Conservation (phyloP, 2,888 invertebrate genomes). For the Melikaiella ostensackeni region DNA sequence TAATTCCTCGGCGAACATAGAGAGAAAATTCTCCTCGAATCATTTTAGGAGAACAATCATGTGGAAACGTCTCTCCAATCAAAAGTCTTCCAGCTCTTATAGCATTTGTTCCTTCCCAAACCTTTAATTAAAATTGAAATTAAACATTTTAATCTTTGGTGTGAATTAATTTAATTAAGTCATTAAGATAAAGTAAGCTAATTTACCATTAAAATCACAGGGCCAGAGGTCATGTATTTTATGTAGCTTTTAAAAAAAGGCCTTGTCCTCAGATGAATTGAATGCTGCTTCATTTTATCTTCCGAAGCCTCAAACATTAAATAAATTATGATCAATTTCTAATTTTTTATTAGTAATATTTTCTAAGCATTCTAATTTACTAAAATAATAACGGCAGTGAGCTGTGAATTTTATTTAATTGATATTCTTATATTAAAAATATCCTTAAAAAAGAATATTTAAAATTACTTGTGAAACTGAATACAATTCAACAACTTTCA, state of each 20-base stretch:
- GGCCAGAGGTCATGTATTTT: constrained; percentile 24
- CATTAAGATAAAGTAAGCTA: background rate
- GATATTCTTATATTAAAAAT: no score
- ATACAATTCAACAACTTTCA: no score
- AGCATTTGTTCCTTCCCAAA: constrained; percentile 17
- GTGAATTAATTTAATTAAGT: background rate
- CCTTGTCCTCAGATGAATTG: background rate
- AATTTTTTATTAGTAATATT: background rate
- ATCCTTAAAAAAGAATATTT: no score
- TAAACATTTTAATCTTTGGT: background rate
- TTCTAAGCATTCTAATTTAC: background rate
- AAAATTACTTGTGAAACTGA: no score
- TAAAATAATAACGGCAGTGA: no score
- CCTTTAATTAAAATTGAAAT: background rate
- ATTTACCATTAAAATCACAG: constrained; percentile 19
- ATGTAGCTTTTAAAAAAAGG: constrained; percentile 8
- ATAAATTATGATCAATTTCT: background rate
- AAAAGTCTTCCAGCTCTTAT: constrained; percentile 13
- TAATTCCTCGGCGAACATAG: constrained; percentile 14
- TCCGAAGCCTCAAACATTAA: constrained; percentile 7
- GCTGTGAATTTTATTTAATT: no score
- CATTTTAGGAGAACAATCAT: constrained; percentile 27
- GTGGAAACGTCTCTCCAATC: constrained; percentile 28
- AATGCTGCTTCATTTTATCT: constrained; percentile 12
- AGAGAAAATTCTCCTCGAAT: constrained; percentile 30